Evolutionary conservation across 2,888 invertebrate species (phyloP).

Genomic region (Erebia ligea): DNA sequence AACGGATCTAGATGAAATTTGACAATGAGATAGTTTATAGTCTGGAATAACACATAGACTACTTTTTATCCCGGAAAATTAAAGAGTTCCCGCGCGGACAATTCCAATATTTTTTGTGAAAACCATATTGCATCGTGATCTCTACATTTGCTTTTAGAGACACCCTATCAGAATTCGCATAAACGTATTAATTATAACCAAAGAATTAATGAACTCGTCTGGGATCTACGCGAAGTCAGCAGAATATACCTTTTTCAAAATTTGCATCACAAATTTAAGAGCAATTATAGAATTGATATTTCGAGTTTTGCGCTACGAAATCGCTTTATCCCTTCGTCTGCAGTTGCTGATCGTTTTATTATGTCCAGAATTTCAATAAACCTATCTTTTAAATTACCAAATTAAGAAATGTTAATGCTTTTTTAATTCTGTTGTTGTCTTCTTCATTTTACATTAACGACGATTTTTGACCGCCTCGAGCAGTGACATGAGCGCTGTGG

Average conservation of each 20-base stretch:
- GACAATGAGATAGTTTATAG: too few relatives aligned
- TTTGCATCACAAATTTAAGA: conserved; percentile 23
- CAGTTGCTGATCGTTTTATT: background rate
- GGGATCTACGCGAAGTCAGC: conserved; percentile 14
- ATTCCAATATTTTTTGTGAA: too few relatives aligned
- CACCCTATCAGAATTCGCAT: conserved; percentile 6
- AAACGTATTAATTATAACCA: conserved; percentile 16
- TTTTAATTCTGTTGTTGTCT: too few relatives aligned
- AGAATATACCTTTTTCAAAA: conserved; percentile 22
- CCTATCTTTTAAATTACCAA: background rate
- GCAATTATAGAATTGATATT: conserved; percentile 25
- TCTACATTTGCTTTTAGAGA: background rate
- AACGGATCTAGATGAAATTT: too few relatives aligned
- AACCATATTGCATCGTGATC: background rate
- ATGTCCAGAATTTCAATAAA: background rate
- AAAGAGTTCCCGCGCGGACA: too few relatives aligned
- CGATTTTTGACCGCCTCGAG: too few relatives aligned
- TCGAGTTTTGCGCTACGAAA: conserved; percentile 18
- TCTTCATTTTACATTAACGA: too few relatives aligned
- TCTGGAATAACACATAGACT: too few relatives aligned
- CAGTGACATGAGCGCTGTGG: too few relatives aligned
- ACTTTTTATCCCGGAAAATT: too few relatives aligned
- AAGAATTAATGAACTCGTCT: conserved; percentile 26
- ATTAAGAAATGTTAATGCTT: background rate
- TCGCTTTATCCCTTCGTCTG: conserved; percentile 21